Conservation (phyloP, 2,888 invertebrate genomes). For the Pandemis corylana region DNA sequence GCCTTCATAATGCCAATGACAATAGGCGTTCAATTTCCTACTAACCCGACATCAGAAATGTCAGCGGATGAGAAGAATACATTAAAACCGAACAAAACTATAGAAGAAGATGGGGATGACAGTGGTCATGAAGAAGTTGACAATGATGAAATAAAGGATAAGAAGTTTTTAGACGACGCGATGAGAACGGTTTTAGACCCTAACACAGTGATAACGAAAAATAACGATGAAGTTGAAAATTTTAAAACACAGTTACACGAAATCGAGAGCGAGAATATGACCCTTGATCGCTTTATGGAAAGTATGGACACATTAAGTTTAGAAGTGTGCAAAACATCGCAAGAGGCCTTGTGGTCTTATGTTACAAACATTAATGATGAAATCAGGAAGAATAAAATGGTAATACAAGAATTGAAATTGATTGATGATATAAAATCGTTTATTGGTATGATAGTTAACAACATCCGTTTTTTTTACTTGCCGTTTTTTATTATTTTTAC, state of each 20-base stretch:
- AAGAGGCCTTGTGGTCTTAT: slow-evolving; percentile 76
- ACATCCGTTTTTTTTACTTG: too few species aligned
- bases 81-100: slow-evolving; percentile 64
- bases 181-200: slow-evolving; percentile 75
- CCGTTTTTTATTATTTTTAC: too few species aligned
- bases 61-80: slow-evolving; percentile 70
- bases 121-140: slow-evolving; percentile 76
- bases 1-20: slow-evolving; percentile 54
- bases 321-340: slow-evolving; percentile 76
- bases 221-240: slow-evolving; percentile 60
- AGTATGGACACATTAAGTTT: slow-evolving; percentile 78
- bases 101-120: slow-evolving; percentile 67
- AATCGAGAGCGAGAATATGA: slow-evolving; percentile 65
- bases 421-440: too few species aligned
- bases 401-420: slow-evolving; percentile 47
- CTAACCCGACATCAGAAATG: slow-evolving; percentile 74
- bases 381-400: slow-evolving; percentile 76
- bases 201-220: slow-evolving; percentile 59
- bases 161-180: slow-evolving; percentile 74
- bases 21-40: slow-evolving; percentile 63
- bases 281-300: slow-evolving; percentile 71
- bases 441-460: too few species aligned
- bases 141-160: slow-evolving; percentile 70
- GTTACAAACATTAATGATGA: slow-evolving; percentile 75
- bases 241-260: slow-evolving; percentile 68